Evolutionary conservation across 2,113 vertebrate species (phyloP).

Genomic region (Todiramphus saurophagus): DNA sequence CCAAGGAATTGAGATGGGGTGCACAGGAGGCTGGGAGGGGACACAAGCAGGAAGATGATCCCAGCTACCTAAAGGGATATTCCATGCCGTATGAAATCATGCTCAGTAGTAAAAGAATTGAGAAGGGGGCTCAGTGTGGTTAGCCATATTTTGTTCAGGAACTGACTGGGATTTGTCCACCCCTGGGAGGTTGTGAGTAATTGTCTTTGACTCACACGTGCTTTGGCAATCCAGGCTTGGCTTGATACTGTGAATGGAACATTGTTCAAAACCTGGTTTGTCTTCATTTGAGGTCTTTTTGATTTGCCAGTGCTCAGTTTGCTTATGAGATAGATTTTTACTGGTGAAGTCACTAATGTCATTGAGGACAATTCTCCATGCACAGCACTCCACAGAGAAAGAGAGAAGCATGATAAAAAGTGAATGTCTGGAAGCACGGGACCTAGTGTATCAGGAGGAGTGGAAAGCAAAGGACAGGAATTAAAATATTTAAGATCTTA

Average conservation of each 20-base stretch:
- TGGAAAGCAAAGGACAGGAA: neutral
- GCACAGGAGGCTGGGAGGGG: neutral
- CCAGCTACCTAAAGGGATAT: neutral
- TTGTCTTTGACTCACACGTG: neutral
- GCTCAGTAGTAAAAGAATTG: neutral
- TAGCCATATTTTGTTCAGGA: neutral
- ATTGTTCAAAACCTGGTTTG: neutral
- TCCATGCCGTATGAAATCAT: neutral
- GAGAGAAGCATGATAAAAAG: neutral
- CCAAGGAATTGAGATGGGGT: fast-evolving
- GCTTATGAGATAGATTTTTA: neutral
- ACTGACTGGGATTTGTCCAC: neutral
- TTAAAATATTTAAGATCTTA: neutral
- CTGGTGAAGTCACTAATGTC: neutral
- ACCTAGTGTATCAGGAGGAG: neutral
- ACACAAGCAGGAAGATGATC: neutral
- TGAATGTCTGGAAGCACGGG: neutral
- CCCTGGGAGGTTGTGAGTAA: neutral
- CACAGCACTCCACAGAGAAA: neutral
- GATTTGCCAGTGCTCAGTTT: neutral
- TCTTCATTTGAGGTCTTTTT: neutral
- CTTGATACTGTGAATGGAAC: neutral
- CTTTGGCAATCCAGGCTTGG: neutral
- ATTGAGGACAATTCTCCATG: neutral
- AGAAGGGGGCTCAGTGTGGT: fast-evolving